Evolutionary conservation across 2,797 vertebrate species (phyloP).

Genomic region (Oceanodroma leucorhoa): DNA sequence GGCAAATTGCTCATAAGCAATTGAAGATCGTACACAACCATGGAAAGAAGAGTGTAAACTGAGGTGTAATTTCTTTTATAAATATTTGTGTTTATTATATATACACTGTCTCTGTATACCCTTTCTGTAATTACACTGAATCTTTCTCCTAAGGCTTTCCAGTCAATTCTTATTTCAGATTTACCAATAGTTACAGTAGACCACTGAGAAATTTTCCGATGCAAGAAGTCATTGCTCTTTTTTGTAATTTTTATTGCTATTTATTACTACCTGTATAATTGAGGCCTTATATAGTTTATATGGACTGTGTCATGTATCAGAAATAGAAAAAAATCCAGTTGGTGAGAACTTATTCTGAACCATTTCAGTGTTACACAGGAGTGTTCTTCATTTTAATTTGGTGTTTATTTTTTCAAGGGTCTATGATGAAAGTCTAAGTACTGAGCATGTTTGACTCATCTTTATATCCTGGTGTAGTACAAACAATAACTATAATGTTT

Average conservation of each 20-base stretch:
- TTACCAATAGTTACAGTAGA: background rate
- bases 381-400: slow-evolving; percentile 18
- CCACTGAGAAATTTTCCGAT: background rate
- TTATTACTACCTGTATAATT: background rate
- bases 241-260: background rate
- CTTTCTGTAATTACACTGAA: background rate
- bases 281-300: background rate
- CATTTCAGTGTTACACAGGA: background rate
- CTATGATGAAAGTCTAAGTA: slow-evolving; percentile 12
- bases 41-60: background rate
- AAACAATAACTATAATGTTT: slow-evolving; percentile 13
- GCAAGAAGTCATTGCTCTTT: background rate
- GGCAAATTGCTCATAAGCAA: background rate
- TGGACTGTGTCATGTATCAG: background rate
- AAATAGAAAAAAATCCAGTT: background rate
- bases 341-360: background rate
- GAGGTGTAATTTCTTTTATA: background rate
- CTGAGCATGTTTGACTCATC: background rate
- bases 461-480: background rate
- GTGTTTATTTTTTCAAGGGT: slow-evolving; percentile 26
- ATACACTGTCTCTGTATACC: too few relatives aligned
- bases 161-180: background rate
- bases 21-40: background rate
- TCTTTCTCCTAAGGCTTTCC: background rate
- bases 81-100: background rate